A percentile compares a stretch with the other conserved stretches of the same genome.
These are phyloP conservation scores for Tyria jacobaeae DNA, from an alignment of 2,888 invertebrate genomes.

Conservation along the genomic window DNA sequence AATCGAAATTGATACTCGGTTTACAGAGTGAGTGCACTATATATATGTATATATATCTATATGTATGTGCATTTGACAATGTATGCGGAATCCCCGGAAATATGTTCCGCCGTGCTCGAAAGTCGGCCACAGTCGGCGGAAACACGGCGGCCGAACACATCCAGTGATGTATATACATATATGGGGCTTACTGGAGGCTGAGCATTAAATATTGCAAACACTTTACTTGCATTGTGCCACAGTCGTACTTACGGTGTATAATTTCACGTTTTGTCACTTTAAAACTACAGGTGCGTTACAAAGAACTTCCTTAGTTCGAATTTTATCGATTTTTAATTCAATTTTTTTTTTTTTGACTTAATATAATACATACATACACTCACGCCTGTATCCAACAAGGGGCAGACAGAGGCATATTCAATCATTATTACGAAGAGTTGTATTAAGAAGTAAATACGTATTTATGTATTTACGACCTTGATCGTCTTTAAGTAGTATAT, in stretches of 20 bases:
- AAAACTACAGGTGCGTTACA: constrained; percentile 2
- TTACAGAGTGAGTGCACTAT: constrained; percentile 6
- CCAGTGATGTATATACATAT: constrained; percentile 32
- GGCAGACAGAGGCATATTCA: no score
- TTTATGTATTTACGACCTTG: no score
- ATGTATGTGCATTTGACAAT: constrained; percentile 56
- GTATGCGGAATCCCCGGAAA: constrained; percentile 66
- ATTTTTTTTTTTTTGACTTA: no score
- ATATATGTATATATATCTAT: constrained; percentile 17
- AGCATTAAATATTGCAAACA: constrained; percentile 45
- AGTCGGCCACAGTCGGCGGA: constrained; percentile 71
- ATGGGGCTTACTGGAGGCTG: constrained; percentile 21
- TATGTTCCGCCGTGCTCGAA: constrained; percentile 67
- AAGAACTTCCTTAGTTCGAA: neutral
- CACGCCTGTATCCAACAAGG: no score
- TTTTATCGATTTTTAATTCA: neutral
- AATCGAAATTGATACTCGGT: constrained; percentile 45
- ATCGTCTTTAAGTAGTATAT: no score
- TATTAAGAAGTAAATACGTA: no score
- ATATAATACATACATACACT: no score
- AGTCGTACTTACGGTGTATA: constrained; percentile 18
- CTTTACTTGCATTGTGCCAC: constrained; percentile 26
- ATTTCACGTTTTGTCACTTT: constrained; percentile 25
- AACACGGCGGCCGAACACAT: constrained; percentile 58
- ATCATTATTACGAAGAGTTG: no score